phyloP scores from a whole-genome alignment of 2,113 vertebrate species.

The Cavia aperea region DNA sequence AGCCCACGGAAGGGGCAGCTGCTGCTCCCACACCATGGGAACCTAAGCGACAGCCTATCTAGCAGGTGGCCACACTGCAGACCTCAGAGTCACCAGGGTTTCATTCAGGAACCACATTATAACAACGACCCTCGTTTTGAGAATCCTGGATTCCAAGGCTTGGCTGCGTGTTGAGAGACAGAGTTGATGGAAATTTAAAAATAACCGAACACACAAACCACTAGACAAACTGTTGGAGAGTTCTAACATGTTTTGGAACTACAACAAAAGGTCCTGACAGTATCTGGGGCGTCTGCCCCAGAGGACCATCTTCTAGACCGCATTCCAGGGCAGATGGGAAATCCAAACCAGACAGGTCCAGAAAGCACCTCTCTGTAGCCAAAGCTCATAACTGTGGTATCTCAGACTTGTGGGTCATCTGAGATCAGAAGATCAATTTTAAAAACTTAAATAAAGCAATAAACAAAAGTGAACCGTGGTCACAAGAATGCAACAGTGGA shows the following conservation, averaged over 20 bases:
- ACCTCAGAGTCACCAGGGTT: background rate
- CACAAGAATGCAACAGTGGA: background rate
- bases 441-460: background rate
- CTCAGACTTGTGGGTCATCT: background rate
- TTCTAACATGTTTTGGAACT: background rate
- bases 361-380: background rate
- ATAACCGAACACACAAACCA: background rate
- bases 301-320: background rate
- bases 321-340: background rate
- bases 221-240: background rate
- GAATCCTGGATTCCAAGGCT: background rate
- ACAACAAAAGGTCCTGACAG: background rate
- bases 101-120: background rate
- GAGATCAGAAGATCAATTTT: background rate
- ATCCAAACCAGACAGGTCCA: background rate
- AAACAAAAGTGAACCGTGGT: background rate
- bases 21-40: background rate
- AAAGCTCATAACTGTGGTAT: fast-evolving
- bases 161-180: background rate
- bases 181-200: background rate
- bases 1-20: background rate
- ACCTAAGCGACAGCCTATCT: background rate
- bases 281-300: background rate
- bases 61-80: background rate
- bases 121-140: background rate